Conservation (phyloP, 2,888 invertebrate genomes). For the Digitonthophagus gazella region DNA sequence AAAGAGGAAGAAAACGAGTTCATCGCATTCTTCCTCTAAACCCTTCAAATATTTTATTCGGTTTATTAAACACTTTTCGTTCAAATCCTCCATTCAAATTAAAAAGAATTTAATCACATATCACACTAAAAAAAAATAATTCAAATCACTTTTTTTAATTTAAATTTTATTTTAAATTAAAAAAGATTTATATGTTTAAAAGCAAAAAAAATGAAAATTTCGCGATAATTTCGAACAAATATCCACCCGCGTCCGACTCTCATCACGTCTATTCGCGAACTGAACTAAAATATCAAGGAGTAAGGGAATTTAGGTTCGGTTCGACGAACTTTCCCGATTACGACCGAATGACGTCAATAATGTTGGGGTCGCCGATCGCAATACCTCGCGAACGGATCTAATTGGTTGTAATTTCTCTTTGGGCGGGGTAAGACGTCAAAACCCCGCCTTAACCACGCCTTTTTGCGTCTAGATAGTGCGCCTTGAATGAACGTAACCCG, state of each 20-base stretch:
- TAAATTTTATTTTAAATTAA: too few relatives aligned
- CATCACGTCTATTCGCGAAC: constrained; percentile 42
- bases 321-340: constrained; percentile 37
- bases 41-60: constrained; percentile 30
- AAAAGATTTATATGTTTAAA: too few relatives aligned
- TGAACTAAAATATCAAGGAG: constrained; percentile 41
- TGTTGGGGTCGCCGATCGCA: constrained; percentile 40
- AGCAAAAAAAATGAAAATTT: too few relatives aligned
- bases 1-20: constrained; percentile 45
- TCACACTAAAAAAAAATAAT: constrained; percentile 22
- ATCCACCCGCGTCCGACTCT: too few relatives aligned
- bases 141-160: too few relatives aligned
- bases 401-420: constrained; percentile 44
- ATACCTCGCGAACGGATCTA: too few relatives aligned
- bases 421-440: constrained; percentile 36
- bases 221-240: too few relatives aligned
- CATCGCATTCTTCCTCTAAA: constrained; percentile 41
- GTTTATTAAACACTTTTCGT: too few relatives aligned
- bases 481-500: constrained; percentile 35
- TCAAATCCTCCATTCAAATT: constrained; percentile 33
- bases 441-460: constrained; percentile 40
- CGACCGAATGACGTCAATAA: constrained; percentile 38
- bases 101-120: too few relatives aligned
- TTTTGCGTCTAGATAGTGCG: constrained; percentile 34
- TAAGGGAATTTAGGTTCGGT: constrained; percentile 45